These are phyloP conservation scores for Copidosoma floridanum DNA, from an alignment of 1,140 invertebrate genomes.

Conservation along the genomic window DNA sequence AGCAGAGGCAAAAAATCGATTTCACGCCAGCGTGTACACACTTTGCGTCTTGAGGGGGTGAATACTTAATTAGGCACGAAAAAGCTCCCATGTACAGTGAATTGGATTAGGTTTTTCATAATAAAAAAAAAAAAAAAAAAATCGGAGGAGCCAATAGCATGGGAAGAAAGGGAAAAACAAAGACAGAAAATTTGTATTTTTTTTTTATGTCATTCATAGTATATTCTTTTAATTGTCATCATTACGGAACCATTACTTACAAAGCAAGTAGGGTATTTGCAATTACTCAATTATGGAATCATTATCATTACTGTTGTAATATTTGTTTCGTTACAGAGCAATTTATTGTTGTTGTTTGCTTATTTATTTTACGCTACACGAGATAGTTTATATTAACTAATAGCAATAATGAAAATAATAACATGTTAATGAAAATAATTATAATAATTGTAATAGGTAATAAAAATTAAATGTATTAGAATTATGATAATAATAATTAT, in stretches of 20 bases:
- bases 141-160: conserved; percentile 16
- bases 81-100: too few species aligned
- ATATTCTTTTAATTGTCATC: conserved; percentile 52
- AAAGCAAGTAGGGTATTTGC: conserved; percentile 49
- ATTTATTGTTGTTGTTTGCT: too few species aligned
- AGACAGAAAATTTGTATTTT: too few species aligned
- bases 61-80: neutral
- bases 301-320: conserved; percentile 40
- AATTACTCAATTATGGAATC: conserved; percentile 43
- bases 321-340: conserved; percentile 44
- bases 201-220: conserved; percentile 29
- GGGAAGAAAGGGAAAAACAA: conserved; percentile 29
- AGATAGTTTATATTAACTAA: conserved; percentile 27
- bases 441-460: neutral
- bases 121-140: neutral
- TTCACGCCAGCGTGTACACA: neutral
- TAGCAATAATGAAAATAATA: conserved; percentile 10
- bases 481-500: conserved; percentile 15
- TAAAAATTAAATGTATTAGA: conserved; percentile 7
- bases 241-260: conserved; percentile 54
- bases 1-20: too few species aligned
- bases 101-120: too few species aligned
- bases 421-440: conserved; percentile 9
- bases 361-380: conserved; percentile 36
- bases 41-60: neutral